These are phyloP conservation scores for Nothura maculosa DNA, from an alignment of 2,797 vertebrate species.

Conservation along the genomic window DNA sequence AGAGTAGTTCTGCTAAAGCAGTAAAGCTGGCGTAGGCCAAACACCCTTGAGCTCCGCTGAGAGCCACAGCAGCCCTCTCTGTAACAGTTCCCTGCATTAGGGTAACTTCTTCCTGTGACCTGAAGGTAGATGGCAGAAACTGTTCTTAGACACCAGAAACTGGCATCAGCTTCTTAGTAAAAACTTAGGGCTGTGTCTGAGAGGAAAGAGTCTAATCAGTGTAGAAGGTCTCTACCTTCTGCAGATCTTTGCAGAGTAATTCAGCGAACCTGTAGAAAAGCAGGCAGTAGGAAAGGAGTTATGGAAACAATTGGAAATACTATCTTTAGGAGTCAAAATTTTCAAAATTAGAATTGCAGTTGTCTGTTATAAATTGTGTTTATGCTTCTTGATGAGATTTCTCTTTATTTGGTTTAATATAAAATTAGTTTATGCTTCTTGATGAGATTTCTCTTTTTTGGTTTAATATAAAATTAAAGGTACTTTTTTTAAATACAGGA, in stretches of 20 bases:
- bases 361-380: neutral
- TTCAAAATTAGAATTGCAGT: neutral
- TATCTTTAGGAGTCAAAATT: neutral
- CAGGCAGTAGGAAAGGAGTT: neutral
- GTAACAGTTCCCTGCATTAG: rapidly evolving
- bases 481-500: neutral
- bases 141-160: neutral
- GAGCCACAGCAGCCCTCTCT: neutral
- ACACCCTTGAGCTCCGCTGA: neutral
- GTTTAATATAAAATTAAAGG: no score
- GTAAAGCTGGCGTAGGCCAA: neutral
- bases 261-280: neutral
- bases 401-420: neutral
- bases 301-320: neutral
- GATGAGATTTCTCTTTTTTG: neutral
- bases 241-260: neutral
- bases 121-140: neutral
- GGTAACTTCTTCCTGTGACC: neutral
- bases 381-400: neutral
- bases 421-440: neutral
- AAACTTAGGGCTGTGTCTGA: neutral
- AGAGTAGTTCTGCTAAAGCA: neutral
- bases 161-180: neutral
- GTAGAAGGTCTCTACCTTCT: neutral
- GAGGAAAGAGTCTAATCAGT: neutral